Conservation (phyloP, 2,113 vertebrate genomes). For the Crotalus helleri region DNA sequence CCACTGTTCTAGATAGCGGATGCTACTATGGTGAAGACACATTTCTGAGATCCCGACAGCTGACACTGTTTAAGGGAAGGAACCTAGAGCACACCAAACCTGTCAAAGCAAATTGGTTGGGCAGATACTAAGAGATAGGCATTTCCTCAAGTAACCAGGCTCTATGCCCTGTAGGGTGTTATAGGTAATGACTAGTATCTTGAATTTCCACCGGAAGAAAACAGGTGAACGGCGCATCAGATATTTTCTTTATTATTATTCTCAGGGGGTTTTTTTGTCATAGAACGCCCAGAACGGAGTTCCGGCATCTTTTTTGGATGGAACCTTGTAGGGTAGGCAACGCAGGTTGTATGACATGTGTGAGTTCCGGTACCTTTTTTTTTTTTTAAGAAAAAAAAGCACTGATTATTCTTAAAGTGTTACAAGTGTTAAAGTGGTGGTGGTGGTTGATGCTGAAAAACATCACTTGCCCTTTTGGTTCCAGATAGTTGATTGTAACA, state of each 20-base stretch:
- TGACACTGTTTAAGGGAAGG: background rate
- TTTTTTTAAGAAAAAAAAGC: too few species aligned
- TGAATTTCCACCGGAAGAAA: background rate
- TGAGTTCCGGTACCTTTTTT: too few species aligned
- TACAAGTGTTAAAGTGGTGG: background rate
- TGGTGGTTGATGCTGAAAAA: background rate
- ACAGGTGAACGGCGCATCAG: background rate
- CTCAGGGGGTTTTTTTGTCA: background rate
- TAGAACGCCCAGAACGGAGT: too few species aligned
- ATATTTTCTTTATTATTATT: background rate
- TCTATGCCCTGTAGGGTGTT: background rate
- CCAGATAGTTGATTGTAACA: background rate
- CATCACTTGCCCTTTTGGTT: background rate
- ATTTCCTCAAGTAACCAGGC: background rate
- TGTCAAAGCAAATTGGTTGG: background rate
- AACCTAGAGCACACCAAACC: background rate
- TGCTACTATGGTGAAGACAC: background rate
- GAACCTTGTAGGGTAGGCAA: too few species aligned
- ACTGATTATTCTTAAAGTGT: background rate
- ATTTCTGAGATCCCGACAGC: background rate
- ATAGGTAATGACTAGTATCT: background rate
- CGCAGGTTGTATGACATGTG: too few species aligned
- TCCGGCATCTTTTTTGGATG: too few species aligned
- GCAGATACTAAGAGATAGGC: background rate
- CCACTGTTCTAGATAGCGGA: background rate